Evolutionary conservation across 2,113 vertebrate species (phyloP).

Genomic region (Scomber colias): DNA sequence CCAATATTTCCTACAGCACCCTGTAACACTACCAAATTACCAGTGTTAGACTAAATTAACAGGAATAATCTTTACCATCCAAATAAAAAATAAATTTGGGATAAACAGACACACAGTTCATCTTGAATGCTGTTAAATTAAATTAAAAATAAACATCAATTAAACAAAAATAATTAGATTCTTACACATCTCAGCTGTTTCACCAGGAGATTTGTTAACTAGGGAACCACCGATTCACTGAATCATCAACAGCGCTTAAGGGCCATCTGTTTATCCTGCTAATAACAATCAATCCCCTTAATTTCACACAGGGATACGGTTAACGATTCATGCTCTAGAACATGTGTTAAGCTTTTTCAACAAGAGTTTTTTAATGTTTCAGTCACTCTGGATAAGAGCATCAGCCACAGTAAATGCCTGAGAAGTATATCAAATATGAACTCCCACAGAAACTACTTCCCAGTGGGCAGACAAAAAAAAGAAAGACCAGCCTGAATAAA

Average conservation of each 20-base stretch:
- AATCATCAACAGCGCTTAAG: constrained; percentile 41
- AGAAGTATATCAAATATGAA: constrained; percentile 10
- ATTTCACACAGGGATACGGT: constrained; percentile 37
- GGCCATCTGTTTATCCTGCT: constrained; percentile 55
- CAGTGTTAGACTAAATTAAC: neutral
- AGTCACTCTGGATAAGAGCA: constrained; percentile 10
- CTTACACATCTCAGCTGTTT: neutral
- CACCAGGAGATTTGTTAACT: constrained; percentile 25
- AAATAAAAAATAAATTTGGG: neutral
- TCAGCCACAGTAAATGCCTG: neutral
- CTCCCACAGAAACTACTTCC: constrained; percentile 18
- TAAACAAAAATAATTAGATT: neutral
- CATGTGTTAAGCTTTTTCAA: constrained; percentile 6
- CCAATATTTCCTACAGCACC: constrained; percentile 12
- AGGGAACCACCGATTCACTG: constrained; percentile 24
- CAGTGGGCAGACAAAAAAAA: neutral
- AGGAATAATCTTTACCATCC: neutral
- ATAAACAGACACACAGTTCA: neutral
- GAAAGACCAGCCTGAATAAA: constrained; percentile 7
- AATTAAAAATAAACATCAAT: neutral
- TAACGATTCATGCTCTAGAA: constrained; percentile 14
- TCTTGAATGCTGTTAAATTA: neutral
- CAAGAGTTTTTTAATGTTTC: neutral
- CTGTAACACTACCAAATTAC: constrained; percentile 17
- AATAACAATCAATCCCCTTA: constrained; percentile 36